Evolutionary conservation across 2,113 vertebrate genomes (phyloP), one percentile per base, ranked within the genome.

Genomic region (Capricornis sumatraensis): DNA sequence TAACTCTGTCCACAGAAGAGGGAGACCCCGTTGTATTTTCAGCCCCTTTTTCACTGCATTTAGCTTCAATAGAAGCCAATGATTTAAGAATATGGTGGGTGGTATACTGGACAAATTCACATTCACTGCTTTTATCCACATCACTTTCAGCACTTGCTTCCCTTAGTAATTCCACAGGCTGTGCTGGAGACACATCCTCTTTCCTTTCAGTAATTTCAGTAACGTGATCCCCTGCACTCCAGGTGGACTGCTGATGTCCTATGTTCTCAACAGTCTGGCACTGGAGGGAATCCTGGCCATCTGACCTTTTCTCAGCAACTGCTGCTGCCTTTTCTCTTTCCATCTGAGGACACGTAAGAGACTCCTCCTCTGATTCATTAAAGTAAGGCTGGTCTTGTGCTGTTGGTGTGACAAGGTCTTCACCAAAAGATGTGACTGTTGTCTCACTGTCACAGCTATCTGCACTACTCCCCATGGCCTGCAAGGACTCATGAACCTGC

Each of bases 371-470:
- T 23, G 99, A 98, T 92, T 99, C 99, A 52, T 97, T 97, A 84
- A 99, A 99, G 19, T 96, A 98, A 13, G 98, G 97, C 43, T 99
- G 98, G 58, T 99, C 99, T 85, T 98, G 95, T 7, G 97, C 98
- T 60, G 98, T 30, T 0, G 98, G 99, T 10, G 99, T 99, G 96
- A 97, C 98, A 74, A 99, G 98, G 28, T 99, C 99, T 78, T 99
- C 99, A 12, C 99, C 99, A 52, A 99, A 98, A 0, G 99, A 99
- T 0, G 99, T 99, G 92, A 99, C 99, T 0, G 99, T 99, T 33
- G 99, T 99, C 98, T 99, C 99, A 36, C 99, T 99, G 98, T 99
- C 99, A 98, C 99, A 99, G 94, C 99, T 99, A 98, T 99, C 99
- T 74, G 99, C 99, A 33, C 99, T 99, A 83, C 99, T 99, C 91